A percentile compares a stretch with the other conserved stretches of the same genome.
phyloP scores from a whole-genome alignment of 2,113 vertebrate species.

The Oplegnathus fasciatus region DNA sequence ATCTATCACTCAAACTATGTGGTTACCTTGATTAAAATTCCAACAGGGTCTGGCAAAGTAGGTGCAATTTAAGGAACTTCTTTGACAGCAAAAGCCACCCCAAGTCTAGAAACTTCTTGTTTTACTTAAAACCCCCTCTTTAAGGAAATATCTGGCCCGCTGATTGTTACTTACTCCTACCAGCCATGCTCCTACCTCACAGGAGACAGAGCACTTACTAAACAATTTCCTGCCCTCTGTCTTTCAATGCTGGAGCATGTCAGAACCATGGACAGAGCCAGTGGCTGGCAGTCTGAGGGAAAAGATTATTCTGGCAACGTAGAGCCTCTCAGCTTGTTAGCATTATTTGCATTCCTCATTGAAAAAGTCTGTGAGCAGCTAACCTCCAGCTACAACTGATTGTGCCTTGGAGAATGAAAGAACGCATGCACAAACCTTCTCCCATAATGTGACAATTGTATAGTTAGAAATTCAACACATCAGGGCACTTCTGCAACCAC shows the following conservation, averaged over 20 bases:
- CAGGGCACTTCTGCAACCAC: slow-evolving; percentile 40
- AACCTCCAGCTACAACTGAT: slow-evolving; percentile 55
- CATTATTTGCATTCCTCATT: slow-evolving; percentile 65
- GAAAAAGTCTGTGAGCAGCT: slow-evolving; percentile 51
- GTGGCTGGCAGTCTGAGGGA: slow-evolving; percentile 14
- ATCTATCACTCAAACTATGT: background rate
- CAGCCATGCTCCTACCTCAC: slow-evolving; percentile 7
- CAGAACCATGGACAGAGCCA: slow-evolving; percentile 59
- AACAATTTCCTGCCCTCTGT: slow-evolving; percentile 51
- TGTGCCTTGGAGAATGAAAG: slow-evolving; percentile 45
- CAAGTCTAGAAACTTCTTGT: slow-evolving; percentile 14
- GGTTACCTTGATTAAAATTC: background rate
- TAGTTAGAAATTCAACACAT: slow-evolving; percentile 53
- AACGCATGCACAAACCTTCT: slow-evolving; percentile 29
- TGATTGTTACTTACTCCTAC: slow-evolving; percentile 28
- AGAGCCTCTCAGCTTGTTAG: slow-evolving; percentile 49
- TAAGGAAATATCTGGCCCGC: slow-evolving; percentile 20
- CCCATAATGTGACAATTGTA: slow-evolving; percentile 41
- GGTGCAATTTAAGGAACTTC: slow-evolving; percentile 8
- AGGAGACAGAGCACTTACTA: slow-evolving; percentile 20
- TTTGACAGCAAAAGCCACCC: slow-evolving; percentile 24
- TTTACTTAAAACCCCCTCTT: slow-evolving; percentile 18
- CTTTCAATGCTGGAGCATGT: slow-evolving; percentile 23
- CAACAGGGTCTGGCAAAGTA: background rate
- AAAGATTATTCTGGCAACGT: slow-evolving; percentile 30